These are phyloP conservation scores for Lasius platythorax DNA, from an alignment of 2,888 invertebrate genomes.

Conservation along the genomic window DNA sequence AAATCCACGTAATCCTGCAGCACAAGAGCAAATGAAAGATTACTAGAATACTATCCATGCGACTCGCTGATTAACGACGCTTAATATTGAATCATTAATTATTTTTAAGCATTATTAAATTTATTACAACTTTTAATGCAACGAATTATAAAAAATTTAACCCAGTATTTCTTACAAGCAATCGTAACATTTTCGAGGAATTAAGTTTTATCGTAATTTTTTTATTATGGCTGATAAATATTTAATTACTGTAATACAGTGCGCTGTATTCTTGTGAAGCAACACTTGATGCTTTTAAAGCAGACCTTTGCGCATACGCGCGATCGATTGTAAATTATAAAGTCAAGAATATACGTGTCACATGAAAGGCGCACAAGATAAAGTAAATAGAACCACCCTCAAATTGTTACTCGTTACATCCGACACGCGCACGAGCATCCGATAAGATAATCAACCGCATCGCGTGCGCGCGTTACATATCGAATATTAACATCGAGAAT, in stretches of 20 bases:
- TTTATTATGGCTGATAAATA: not conserved
- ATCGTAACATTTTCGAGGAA: not conserved
- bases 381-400: slow-evolving; percentile 18
- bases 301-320: not conserved
- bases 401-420: slow-evolving; percentile 15
- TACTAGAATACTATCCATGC: not conserved
- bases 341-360: slow-evolving; percentile 7
- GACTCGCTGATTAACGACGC: not conserved
- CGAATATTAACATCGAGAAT: slow-evolving; percentile 32
- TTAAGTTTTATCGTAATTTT: not conserved
- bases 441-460: slow-evolving; percentile 52
- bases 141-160: not conserved
- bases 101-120: not conserved
- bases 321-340: not conserved
- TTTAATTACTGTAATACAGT: not conserved
- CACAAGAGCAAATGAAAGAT: not conserved
- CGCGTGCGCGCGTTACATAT: slow-evolving; percentile 1
- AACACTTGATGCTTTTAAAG: not conserved
- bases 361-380: not conserved
- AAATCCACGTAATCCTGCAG: not conserved
- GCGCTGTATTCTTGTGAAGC: not conserved
- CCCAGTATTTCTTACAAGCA: not conserved
- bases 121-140: not conserved
- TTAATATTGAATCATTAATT: not conserved
- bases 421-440: slow-evolving; percentile 34